Evolutionary conservation across 2,888 invertebrate species (phyloP).

Genomic region (Zeuzera pyrina): DNA sequence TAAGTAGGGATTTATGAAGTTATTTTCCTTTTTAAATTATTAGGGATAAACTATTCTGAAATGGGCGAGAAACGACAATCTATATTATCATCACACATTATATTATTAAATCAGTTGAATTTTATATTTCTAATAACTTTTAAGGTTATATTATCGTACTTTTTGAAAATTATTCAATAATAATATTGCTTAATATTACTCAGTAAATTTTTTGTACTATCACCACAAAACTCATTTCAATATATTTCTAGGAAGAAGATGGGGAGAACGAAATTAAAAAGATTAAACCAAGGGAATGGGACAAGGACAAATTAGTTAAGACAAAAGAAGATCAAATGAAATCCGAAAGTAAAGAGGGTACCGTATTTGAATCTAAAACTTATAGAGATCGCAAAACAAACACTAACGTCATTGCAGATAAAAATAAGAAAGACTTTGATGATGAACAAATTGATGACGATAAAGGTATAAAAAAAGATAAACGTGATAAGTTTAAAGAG

Average conservation of each 20-base stretch:
- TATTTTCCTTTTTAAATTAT: too few relatives aligned
- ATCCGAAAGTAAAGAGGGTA: slow-evolving; percentile 41
- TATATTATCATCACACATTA: not conserved
- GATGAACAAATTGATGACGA: slow-evolving; percentile 65
- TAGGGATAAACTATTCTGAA: too few relatives aligned
- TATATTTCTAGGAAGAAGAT: slow-evolving; percentile 50
- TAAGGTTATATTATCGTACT: slow-evolving; percentile 1
- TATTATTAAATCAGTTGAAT: not conserved
- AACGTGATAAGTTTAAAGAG: slow-evolving; percentile 54
- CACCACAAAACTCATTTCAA: too few relatives aligned
- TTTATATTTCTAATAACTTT: not conserved
- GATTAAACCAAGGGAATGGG: slow-evolving; percentile 63
- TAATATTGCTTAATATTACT: slow-evolving; percentile 2
- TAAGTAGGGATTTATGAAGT: too few relatives aligned
- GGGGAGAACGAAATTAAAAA: slow-evolving; percentile 59
- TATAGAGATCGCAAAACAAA: slow-evolving; percentile 53
- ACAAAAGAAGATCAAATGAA: slow-evolving; percentile 45
- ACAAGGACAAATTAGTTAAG: slow-evolving; percentile 40
- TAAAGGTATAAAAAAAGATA: slow-evolving; percentile 45
- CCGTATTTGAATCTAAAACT: slow-evolving; percentile 55
- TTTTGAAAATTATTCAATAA: slow-evolving; percentile 2
- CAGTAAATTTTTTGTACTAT: too few relatives aligned
- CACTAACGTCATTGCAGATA: slow-evolving; percentile 45
- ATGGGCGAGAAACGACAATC: not conserved
- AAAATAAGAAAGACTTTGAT: slow-evolving; percentile 57